Percentiles rank a stretch among this genome's conserved stretches.
Conservation (phyloP, 2,797 vertebrate species). For the Hemitrygon akajei region DNA sequence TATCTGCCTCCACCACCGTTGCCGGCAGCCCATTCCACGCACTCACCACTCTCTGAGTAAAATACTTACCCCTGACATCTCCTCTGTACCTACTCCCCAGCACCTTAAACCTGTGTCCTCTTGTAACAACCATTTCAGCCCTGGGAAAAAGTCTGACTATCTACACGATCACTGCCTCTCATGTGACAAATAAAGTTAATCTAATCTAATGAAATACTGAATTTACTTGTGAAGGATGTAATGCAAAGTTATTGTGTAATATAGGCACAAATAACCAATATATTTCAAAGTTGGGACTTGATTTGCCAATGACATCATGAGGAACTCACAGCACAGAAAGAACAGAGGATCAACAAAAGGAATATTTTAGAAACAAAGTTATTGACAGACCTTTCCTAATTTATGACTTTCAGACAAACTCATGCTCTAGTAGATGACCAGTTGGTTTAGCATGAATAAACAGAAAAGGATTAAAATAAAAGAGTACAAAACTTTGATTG, state of each 20-base stretch:
- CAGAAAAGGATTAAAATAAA: background rate
- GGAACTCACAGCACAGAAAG: background rate
- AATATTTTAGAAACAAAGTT: background rate
- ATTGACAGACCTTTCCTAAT: background rate
- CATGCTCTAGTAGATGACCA: background rate
- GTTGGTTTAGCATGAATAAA: background rate
- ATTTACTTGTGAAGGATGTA: background rate
- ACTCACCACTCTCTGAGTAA: too few relatives aligned
- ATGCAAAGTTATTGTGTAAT: background rate
- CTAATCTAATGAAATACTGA: too few relatives aligned
- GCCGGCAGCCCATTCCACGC: too few relatives aligned
- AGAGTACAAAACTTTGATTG: background rate
- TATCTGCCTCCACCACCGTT: too few relatives aligned
- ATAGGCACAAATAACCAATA: background rate
- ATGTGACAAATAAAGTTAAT: too few relatives aligned
- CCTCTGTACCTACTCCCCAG: too few relatives aligned
- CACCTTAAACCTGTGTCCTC: too few relatives aligned
- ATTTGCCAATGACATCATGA: background rate
- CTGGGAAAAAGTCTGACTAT: too few relatives aligned
- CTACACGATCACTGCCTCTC: too few relatives aligned
- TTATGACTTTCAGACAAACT: background rate
- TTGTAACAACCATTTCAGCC: too few relatives aligned
- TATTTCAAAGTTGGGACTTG: background rate
- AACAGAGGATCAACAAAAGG: background rate
- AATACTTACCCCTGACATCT: too few relatives aligned